Evolutionary conservation across 2,888 invertebrate species (phyloP).

Genomic region (Leucophenga montana): DNA sequence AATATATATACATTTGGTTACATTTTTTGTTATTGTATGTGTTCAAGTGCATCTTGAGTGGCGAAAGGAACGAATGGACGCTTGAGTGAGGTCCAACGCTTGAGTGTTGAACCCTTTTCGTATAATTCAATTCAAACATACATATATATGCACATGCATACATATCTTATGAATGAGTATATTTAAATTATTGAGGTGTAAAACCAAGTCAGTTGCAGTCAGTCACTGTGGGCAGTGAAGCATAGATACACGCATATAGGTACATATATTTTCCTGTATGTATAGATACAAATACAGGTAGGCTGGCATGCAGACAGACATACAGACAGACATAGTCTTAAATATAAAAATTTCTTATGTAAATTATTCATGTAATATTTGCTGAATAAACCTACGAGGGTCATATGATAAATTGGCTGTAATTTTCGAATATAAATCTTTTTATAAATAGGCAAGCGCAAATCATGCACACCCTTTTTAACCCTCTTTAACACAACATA

Average conservation of each 20-base stretch:
- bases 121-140: too few relatives aligned
- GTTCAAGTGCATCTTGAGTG: slow-evolving; percentile 7
- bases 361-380: slow-evolving; percentile 14
- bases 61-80: neutral
- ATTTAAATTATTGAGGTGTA: slow-evolving; percentile 23
- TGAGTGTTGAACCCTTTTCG: too few relatives aligned
- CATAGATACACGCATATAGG: slow-evolving; percentile 5
- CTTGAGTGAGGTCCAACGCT: too few relatives aligned
- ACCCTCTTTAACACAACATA: too few relatives aligned
- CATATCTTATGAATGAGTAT: slow-evolving; percentile 9
- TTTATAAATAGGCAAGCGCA: too few relatives aligned
- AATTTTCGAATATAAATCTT: too few relatives aligned
- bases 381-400: slow-evolving; percentile 6
- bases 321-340: neutral
- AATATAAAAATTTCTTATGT: slow-evolving; percentile 13
- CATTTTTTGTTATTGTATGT: neutral
- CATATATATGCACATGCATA: neutral
- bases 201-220: neutral
- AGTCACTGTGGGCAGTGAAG: slow-evolving; percentile 6
- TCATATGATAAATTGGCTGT: too few relatives aligned
- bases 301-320: neutral
- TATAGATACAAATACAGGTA: neutral
- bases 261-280: too few relatives aligned
- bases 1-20: neutral
- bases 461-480: too few relatives aligned